phyloP scores from a whole-genome alignment of 1,140 invertebrate species.

The Ips nitidus region DNA sequence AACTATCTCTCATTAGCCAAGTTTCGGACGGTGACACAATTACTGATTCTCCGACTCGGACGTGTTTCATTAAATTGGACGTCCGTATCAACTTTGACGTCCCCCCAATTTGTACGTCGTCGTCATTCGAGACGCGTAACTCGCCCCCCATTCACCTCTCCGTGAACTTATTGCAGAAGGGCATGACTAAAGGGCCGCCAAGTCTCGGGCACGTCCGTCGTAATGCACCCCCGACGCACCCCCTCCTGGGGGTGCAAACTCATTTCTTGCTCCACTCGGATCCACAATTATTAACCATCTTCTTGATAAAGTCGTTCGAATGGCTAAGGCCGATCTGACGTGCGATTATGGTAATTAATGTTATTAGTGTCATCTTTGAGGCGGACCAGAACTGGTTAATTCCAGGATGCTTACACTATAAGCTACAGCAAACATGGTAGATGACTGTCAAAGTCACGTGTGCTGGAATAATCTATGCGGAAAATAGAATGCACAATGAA shows the following conservation, averaged over 20 bases:
- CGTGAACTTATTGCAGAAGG: conserved; percentile 22
- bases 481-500: too few relatives aligned
- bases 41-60: background rate
- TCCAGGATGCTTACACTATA: too few relatives aligned
- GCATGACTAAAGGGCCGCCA: conserved; percentile 3
- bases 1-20: background rate
- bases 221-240: background rate
- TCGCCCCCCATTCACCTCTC: conserved; percentile 15
- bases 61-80: conserved; percentile 12
- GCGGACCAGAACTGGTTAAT: too few relatives aligned
- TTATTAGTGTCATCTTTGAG: too few relatives aligned
- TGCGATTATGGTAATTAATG: too few relatives aligned
- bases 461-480: too few relatives aligned
- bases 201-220: background rate
- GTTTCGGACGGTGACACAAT: conserved; percentile 10
- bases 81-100: background rate
- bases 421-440: too few relatives aligned
- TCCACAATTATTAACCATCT: conserved; percentile 11
- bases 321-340: background rate
- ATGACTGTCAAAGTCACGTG: too few relatives aligned
- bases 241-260: conserved; percentile 2
- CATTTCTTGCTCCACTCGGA: conserved; percentile 10
- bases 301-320: conserved; percentile 2
- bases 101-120: conserved; percentile 5
- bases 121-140: conserved; percentile 14